Evolutionary conservation across 2,888 invertebrate genomes (phyloP), one percentile per base, ranked within the genome.

Genomic region (Trissoscelio sp.): DNA sequence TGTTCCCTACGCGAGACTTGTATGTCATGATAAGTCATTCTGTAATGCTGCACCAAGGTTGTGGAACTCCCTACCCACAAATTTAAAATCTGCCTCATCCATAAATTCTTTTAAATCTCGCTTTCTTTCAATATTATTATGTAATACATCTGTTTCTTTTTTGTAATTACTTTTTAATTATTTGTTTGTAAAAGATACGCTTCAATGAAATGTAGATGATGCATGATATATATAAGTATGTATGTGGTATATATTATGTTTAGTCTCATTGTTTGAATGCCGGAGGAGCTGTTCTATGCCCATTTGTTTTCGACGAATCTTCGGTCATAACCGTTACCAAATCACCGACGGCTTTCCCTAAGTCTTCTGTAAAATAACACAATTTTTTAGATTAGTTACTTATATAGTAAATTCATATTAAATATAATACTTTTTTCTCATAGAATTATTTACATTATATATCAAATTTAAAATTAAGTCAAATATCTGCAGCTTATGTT

Each of bases 321-420:
- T 97, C 95, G 46, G 95, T 96, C 94, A 98, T 97, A 64, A 96
- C 97, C 51, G 96, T 96, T 83, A 98, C 98, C 88, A 98, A 93
- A 89, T 96, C 96, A 88, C 97, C 96, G 85, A 97, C 96, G 77
- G 97, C 97, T 91, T 95, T 95, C 74, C 96, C 96, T 84, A 97
- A 93, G 92, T 97, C 96, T 91, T 96, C 96, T 95, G 93, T 55
- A 92, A 92, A 70, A 64, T 57, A 44, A 11, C 48, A 0, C 24
- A 46, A 24, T 18, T 12, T 53, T 16, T 64, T 64, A 42, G 5
- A 51, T 48, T 31, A 14, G 22, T 69, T 9, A 1, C 14, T 39
- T 39, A 39, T 39, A n/a, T 39, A 34, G 11, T 34, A 34, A 34
- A 5, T n/a, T n/a, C n/a, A 9, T 9, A 9, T 9, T 24, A 24